Percentiles rank a stretch among this genome's conserved stretches.
Conservation (phyloP, 1,140 invertebrate genomes). For the Asbolus verrucosus region DNA sequence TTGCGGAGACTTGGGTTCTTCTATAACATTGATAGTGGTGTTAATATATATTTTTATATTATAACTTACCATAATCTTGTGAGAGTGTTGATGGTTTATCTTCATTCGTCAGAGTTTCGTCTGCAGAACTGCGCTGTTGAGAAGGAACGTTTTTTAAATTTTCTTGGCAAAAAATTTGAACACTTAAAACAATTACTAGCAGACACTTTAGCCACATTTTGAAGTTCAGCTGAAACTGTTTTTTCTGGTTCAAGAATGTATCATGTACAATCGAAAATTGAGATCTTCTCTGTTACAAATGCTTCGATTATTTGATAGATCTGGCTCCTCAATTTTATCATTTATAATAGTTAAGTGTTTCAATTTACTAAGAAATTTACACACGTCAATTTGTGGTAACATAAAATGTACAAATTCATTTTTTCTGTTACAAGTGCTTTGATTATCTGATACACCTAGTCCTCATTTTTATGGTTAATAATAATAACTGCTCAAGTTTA, state of each 20-base stretch:
- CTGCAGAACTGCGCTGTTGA: not conserved
- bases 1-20: not conserved
- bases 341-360: too few relatives aligned
- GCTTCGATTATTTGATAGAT: slow-evolving; percentile 2
- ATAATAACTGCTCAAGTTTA: too few relatives aligned
- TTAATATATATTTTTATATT: not conserved
- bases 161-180: slow-evolving; percentile 1
- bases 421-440: too few relatives aligned
- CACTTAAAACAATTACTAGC: slow-evolving; percentile 11
- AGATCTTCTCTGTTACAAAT: not conserved
- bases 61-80: not conserved
- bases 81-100: not conserved
- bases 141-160: not conserved
- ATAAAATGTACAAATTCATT: too few relatives aligned
- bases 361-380: too few relatives aligned
- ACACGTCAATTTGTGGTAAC: too few relatives aligned
- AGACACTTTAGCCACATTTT: slow-evolving; percentile 20
- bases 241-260: not conserved
- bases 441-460: too few relatives aligned
- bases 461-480: too few relatives aligned
- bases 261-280: slow-evolving; percentile 5
- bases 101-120: not conserved
- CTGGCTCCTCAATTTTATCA: slow-evolving; percentile 2
- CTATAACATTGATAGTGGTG: slow-evolving; percentile 19
- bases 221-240: not conserved